Percentiles rank a stretch among this genome's conserved stretches.
These are phyloP conservation scores for Plagodis pulveraria DNA, from an alignment of 2,888 invertebrate species.

Conservation along the genomic window DNA sequence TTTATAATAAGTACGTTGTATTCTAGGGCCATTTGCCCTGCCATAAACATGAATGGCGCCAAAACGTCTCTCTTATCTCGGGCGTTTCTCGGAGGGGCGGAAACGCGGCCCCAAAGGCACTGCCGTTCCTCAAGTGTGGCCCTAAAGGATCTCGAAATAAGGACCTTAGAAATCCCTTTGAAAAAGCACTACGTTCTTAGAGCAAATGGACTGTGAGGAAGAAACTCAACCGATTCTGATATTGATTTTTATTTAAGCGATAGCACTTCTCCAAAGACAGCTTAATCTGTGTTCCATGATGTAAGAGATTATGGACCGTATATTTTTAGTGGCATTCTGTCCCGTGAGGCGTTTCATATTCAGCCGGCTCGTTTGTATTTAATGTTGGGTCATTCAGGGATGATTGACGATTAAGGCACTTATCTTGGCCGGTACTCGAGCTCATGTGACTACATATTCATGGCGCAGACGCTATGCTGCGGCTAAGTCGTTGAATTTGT, in stretches of 20 bases:
- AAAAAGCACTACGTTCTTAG: conserved; percentile 75
- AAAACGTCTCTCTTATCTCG: conserved; percentile 85
- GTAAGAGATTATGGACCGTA: conserved; percentile 42
- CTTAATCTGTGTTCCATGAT: conserved; percentile 56
- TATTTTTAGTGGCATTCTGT: conserved; percentile 41
- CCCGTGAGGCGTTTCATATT: conserved; percentile 34
- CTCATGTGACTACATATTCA: conserved; percentile 70
- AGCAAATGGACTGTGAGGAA: conserved; percentile 82
- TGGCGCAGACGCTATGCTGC: conserved; percentile 56
- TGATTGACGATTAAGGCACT: conserved; percentile 46
- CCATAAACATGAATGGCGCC: conserved; percentile 84
- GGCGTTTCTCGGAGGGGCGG: conserved; percentile 80
- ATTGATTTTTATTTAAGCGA: conserved; percentile 81
- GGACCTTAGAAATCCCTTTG: conserved; percentile 73
- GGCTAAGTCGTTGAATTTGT: conserved; percentile 69
- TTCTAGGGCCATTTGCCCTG: conserved; percentile 81
- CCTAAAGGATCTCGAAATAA: conserved; percentile 82
- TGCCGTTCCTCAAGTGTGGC: conserved; percentile 78
- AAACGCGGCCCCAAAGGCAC: conserved; percentile 76
- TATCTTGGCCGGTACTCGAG: conserved; percentile 50
- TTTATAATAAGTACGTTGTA: conserved; percentile 82
- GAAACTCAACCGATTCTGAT: conserved; percentile 77
- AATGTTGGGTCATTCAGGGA: conserved; percentile 41
- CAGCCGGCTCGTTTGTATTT: conserved; percentile 34
- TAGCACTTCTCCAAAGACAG: conserved; percentile 49